These are phyloP conservation scores for Gallinago solitaria DNA, from an alignment of 2,797 vertebrate species.

Conservation along the genomic window DNA sequence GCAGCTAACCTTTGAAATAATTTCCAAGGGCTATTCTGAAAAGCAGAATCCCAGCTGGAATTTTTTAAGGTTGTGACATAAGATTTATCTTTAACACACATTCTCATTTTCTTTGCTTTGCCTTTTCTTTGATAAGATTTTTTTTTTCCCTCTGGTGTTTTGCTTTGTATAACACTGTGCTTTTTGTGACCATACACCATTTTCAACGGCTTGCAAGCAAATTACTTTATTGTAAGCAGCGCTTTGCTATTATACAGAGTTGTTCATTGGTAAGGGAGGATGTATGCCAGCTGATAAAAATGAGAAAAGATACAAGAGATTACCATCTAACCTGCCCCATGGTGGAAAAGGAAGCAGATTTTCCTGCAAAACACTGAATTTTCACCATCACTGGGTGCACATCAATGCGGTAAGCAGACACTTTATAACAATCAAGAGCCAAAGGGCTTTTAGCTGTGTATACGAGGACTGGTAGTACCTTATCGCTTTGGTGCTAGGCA, in stretches of 20 bases:
- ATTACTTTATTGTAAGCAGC: not conserved
- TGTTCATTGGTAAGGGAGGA: not conserved
- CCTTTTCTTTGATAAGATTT: conserved; percentile 40
- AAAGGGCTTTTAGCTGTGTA: not conserved
- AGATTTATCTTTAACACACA: conserved; percentile 51
- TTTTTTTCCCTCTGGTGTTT: not conserved
- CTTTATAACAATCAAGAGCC: not conserved
- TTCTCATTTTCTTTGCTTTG: conserved; percentile 44
- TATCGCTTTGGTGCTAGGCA: not conserved
- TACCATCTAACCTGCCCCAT: not conserved
- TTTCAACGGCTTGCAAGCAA: not conserved
- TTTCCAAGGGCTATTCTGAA: conserved; percentile 33
- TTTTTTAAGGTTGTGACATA: not conserved
- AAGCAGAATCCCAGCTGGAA: not conserved
- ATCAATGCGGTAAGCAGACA: not conserved
- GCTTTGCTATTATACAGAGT: not conserved
- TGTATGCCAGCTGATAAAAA: not conserved
- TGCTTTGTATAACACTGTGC: not conserved
- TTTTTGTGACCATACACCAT: not conserved
- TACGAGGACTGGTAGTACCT: not conserved
- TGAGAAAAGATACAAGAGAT: not conserved
- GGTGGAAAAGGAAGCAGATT: not conserved
- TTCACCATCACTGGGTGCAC: not conserved
- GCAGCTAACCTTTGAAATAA: conserved; percentile 34
- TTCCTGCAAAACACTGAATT: not conserved